Conservation (phyloP, 2,797 vertebrate species). For the Pterois miles region DNA sequence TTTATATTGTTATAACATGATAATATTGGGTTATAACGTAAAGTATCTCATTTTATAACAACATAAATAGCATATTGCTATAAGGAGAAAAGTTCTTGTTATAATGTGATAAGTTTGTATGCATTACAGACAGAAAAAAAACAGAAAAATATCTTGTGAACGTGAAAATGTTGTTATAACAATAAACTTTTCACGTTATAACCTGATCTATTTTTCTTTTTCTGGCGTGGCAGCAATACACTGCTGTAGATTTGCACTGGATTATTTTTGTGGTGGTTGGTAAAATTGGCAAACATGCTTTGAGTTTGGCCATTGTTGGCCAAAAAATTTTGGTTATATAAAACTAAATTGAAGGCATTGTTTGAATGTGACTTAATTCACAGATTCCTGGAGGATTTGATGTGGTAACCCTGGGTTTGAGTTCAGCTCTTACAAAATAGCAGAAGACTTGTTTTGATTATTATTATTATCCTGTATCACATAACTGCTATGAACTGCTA, state of each 20-base stretch:
- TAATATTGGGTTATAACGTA: too few species aligned
- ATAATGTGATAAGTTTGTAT: not conserved
- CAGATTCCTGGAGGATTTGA: not conserved
- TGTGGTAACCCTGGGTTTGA: not conserved
- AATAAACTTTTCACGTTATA: not conserved
- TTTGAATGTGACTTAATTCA: not conserved
- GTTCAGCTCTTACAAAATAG: not conserved
- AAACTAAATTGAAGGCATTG: not conserved
- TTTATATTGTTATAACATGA: too few species aligned
- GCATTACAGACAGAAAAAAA: too few species aligned
- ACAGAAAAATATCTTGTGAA: too few species aligned
- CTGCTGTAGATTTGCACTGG: not conserved
- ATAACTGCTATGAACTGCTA: not conserved
- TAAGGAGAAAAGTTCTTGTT: not conserved
- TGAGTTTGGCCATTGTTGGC: not conserved
- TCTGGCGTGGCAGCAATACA: not conserved
- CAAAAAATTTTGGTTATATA: not conserved
- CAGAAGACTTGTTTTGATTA: not conserved
- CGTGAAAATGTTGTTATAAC: not conserved
- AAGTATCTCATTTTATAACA: too few species aligned
- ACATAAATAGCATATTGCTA: not conserved
- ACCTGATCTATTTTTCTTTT: not conserved
- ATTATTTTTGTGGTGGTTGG: not conserved
- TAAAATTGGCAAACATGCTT: not conserved
- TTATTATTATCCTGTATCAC: not conserved